phyloP scores from a whole-genome alignment of 2,888 invertebrate genomes.

The Phania funesta region DNA sequence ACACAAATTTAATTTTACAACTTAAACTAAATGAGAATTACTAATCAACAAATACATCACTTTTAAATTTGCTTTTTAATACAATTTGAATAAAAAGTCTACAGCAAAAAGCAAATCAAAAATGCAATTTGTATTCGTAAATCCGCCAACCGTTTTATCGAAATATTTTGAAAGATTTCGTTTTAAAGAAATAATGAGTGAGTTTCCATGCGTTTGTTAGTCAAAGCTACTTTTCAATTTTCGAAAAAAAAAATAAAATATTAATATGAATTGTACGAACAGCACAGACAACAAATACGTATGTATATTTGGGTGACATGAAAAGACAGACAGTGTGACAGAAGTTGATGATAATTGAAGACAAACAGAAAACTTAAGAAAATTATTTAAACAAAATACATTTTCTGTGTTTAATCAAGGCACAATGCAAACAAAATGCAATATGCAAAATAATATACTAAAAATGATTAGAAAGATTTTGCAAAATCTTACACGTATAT shows the following conservation, averaged over 20 bases:
- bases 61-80: constrained; percentile 64
- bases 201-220: background rate
- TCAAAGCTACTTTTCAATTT: constrained; percentile 5
- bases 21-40: constrained; percentile 49
- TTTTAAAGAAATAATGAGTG: constrained; percentile 11
- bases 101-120: constrained; percentile 60
- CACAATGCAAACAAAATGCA: constrained; percentile 76
- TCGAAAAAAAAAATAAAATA: background rate
- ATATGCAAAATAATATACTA: constrained; percentile 79
- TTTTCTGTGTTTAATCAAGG: constrained; percentile 48
- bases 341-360: constrained; percentile 21
- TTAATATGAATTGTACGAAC: constrained; percentile 9
- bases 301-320: constrained; percentile 43
- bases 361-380: constrained; percentile 18
- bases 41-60: constrained; percentile 49
- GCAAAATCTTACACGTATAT: constrained; percentile 87
- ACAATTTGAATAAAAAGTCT: constrained; percentile 25
- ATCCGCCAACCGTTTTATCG: background rate
- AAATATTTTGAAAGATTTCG: background rate
- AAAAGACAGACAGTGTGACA: background rate
- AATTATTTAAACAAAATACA: background rate
- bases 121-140: constrained; percentile 44
- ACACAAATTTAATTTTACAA: background rate
- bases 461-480: constrained; percentile 79
- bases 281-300: constrained; percentile 30